Percentiles rank a stretch among this genome's conserved stretches.
Evolutionary conservation across 2,888 invertebrate species (phyloP).

Genomic region (Macaria liturata): DNA sequence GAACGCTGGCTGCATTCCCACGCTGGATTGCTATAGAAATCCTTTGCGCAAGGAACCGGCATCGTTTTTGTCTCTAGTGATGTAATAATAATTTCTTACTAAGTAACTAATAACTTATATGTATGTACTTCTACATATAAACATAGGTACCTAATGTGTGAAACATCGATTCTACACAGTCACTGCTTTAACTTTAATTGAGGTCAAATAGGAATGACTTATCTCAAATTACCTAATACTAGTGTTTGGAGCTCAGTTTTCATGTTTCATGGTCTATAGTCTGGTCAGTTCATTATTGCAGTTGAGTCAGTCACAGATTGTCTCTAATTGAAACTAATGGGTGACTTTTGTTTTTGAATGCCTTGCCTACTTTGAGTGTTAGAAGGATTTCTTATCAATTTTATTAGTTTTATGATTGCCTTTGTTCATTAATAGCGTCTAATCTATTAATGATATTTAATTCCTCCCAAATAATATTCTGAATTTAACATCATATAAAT

Average conservation of each 20-base stretch:
- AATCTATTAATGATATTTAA: no score
- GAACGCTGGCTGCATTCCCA: no score
- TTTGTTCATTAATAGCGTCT: no score
- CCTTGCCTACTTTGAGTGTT: conserved; percentile 1
- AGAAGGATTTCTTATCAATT: neutral
- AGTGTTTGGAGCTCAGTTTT: neutral
- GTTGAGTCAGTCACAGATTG: conserved; percentile 29
- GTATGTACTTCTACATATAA: no score
- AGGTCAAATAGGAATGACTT: conserved; percentile 2
- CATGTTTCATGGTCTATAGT: neutral
- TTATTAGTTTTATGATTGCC: neutral
- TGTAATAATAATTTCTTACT: no score
- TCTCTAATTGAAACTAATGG: conserved; percentile 42
- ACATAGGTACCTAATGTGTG: no score
- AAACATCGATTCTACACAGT: conserved; percentile 16
- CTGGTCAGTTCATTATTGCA: conserved; percentile 3
- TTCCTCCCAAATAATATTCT: no score
- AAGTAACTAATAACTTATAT: no score
- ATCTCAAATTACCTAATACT: neutral
- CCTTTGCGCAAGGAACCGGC: no score
- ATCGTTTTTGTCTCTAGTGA: no score
- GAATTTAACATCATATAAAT: no score
- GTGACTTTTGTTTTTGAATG: conserved; percentile 9
- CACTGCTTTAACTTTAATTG: conserved; percentile 1
- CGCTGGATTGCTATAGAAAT: no score